Evolutionary conservation across 2,797 vertebrate genomes (phyloP).

Genomic region (Pangasius larnaudii): DNA sequence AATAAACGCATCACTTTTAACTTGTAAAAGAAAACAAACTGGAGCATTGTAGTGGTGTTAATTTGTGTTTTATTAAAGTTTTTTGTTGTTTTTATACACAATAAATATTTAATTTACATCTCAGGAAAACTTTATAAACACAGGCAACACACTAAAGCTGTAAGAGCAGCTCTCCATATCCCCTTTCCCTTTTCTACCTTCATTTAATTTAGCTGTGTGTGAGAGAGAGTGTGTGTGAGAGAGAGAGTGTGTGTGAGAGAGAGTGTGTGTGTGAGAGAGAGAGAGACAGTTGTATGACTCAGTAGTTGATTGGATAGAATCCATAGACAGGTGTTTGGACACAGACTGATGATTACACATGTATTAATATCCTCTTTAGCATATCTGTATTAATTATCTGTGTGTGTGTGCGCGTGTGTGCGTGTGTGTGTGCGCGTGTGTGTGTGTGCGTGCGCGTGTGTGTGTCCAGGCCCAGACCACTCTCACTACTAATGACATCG

Average conservation of each 20-base stretch:
- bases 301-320: neutral
- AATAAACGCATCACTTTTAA: neutral
- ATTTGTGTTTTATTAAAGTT: no score
- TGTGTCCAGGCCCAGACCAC: slow-evolving; percentile 92
- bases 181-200: neutral
- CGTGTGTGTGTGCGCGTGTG: neutral
- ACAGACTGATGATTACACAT: neutral
- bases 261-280: no score
- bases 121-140: neutral
- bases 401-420: neutral
- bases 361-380: neutral
- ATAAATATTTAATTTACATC: neutral
- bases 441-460: neutral
- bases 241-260: neutral
- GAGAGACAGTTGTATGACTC: neutral
- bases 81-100: neutral
- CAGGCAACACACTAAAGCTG: neutral
- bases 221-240: neutral
- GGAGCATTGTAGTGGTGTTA: no score
- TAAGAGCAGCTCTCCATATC: neutral
- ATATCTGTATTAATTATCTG: neutral
- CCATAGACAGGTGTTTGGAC: neutral
- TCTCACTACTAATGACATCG: slow-evolving; percentile 96
- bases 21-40: no score
- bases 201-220: no score